Percentiles rank a stretch among this genome's conserved stretches.
These are phyloP conservation scores for Chaetodon auriga DNA, from an alignment of 2,113 vertebrate species.

Conservation along the genomic window DNA sequence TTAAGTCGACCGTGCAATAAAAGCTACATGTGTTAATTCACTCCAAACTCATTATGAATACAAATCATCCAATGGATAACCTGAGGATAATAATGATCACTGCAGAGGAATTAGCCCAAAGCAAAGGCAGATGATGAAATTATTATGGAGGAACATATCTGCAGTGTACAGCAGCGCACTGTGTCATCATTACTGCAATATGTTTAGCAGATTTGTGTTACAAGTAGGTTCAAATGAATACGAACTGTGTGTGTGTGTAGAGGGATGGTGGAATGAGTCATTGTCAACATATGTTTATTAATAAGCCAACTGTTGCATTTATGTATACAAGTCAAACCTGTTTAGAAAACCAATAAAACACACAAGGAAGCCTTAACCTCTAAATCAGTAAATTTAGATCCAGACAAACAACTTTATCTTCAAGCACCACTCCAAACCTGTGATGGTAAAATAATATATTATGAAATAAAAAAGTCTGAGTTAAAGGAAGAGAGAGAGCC, in stretches of 20 bases:
- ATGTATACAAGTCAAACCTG: constrained; percentile 7
- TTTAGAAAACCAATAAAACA: constrained; percentile 14
- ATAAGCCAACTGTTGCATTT: constrained; percentile 41
- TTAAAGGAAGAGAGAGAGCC: not conserved
- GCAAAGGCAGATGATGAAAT: constrained; percentile 22
- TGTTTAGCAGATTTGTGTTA: constrained; percentile 22
- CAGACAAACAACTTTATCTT: constrained; percentile 8
- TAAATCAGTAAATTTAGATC: not conserved
- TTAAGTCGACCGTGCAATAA: constrained; percentile 24
- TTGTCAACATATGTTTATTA: constrained; percentile 34
- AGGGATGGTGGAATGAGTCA: not conserved
- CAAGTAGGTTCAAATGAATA: constrained; percentile 18
- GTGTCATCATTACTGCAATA: constrained; percentile 35
- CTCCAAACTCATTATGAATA: constrained; percentile 36
- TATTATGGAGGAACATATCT: constrained; percentile 17
- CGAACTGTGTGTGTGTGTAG: not conserved
- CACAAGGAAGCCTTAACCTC: not conserved
- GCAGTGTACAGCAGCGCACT: not conserved
- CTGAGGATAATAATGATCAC: constrained; percentile 36
- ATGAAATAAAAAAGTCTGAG: not conserved
- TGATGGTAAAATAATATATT: not conserved
- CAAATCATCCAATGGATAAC: constrained; percentile 43
- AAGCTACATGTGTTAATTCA: constrained; percentile 50
- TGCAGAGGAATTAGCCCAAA: constrained; percentile 33
- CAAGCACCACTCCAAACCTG: not conserved